These are phyloP conservation scores for Glaucidium brasilianum DNA, from an alignment of 2,113 vertebrate species.

Conservation along the genomic window DNA sequence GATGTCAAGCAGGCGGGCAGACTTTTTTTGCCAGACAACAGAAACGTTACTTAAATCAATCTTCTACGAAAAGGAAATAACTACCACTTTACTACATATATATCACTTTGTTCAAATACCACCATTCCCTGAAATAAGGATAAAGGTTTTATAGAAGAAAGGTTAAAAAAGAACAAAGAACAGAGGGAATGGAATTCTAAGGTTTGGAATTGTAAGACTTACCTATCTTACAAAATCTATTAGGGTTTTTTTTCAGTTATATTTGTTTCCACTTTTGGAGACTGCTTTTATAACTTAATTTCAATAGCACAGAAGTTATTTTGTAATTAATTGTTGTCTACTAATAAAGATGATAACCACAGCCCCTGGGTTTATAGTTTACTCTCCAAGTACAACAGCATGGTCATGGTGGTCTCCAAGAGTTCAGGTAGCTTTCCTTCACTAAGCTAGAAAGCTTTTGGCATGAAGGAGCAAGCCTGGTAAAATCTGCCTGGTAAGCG, in stretches of 20 bases:
- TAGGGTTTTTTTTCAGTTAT: background rate
- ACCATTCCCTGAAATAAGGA: background rate
- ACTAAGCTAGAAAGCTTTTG: background rate
- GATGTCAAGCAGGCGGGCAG: background rate
- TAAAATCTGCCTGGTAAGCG: background rate
- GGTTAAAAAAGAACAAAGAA: background rate
- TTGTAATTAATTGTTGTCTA: background rate
- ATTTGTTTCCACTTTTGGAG: background rate
- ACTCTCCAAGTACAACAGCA: background rate
- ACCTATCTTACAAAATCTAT: background rate
- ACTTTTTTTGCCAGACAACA: background rate
- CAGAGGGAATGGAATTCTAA: background rate
- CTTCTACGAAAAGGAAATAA: background rate
- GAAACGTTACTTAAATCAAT: constrained; percentile 10
- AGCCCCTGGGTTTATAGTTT: background rate
- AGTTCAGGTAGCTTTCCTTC: background rate
- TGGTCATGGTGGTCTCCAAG: background rate
- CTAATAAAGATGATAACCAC: background rate
- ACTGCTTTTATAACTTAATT: background rate
- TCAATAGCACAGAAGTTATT: background rate
- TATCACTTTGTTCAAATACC: background rate
- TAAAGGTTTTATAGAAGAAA: background rate
- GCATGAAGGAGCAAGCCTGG: background rate
- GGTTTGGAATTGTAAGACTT: background rate
- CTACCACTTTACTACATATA: background rate